A percentile compares a stretch with the other conserved stretches of the same genome.
Conservation (phyloP, 2,888 invertebrate species). For the Monochamus alternatus region DNA sequence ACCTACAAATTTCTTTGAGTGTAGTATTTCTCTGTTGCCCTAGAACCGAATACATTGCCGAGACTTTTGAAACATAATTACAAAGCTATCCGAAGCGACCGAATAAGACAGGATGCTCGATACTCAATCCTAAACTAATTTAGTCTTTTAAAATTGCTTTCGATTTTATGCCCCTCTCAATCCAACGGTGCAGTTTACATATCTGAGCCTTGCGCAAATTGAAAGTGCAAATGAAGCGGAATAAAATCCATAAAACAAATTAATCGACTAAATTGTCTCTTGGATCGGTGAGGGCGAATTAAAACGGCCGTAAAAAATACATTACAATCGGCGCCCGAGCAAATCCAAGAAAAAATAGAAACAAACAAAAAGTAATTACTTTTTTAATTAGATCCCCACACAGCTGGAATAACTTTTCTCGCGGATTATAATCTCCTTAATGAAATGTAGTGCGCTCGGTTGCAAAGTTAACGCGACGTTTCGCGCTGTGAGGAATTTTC, state of each 20-base stretch:
- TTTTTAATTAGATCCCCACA: conserved; percentile 1
- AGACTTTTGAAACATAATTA: conserved; percentile 61
- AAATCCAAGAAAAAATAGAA: background rate
- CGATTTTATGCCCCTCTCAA: conserved; percentile 7
- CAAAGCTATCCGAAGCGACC: conserved; percentile 45
- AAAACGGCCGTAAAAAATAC: conserved; percentile 3
- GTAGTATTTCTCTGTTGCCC: too few relatives aligned
- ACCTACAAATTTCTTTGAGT: too few relatives aligned
- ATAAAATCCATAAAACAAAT: conserved; percentile 7
- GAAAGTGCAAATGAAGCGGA: conserved; percentile 6
- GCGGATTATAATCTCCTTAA: conserved; percentile 3
- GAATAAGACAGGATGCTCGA: conserved; percentile 48
- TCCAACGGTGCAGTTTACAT: conserved; percentile 16
- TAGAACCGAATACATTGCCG: too few relatives aligned
- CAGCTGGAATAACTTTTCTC: background rate
- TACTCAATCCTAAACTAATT: conserved; percentile 49
- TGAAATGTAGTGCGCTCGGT: background rate
- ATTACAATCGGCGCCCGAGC: background rate
- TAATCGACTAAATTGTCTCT: conserved; percentile 11
- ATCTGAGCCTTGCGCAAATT: background rate
- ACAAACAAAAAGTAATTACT: conserved; percentile 12
- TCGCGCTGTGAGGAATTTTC: background rate
- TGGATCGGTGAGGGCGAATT: background rate
- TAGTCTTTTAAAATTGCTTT: conserved; percentile 26
- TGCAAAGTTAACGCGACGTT: background rate